Percentiles rank a stretch among this genome's conserved stretches.
Evolutionary conservation across 2,888 invertebrate species (phyloP).

Genomic region (Drosophila atripex): DNA sequence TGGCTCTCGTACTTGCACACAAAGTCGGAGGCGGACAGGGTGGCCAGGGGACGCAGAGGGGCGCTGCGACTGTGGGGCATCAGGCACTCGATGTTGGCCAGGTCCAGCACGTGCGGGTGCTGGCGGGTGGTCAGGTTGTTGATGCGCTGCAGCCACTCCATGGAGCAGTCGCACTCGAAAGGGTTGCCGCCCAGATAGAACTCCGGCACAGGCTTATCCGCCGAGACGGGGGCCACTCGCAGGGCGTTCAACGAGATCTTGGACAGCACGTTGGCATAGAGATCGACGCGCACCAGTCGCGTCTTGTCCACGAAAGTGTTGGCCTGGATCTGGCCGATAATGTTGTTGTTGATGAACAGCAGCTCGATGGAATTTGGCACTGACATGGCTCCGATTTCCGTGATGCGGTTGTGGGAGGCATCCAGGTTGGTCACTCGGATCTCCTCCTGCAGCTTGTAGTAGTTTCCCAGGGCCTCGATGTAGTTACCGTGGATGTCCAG

Average conservation of each 20-base stretch:
- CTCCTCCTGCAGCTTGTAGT: slow-evolving; percentile 93
- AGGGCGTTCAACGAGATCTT: slow-evolving; percentile 92
- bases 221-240: slow-evolving; percentile 88
- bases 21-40: slow-evolving; percentile 92
- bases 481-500: slow-evolving; percentile 95
- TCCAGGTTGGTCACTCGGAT: slow-evolving; percentile 93
- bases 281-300: slow-evolving; percentile 93
- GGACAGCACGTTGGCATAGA: slow-evolving; percentile 94
- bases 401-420: slow-evolving; percentile 94
- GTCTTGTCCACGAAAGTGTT: slow-evolving; percentile 94
- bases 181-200: slow-evolving; percentile 97
- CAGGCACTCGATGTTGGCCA: slow-evolving; percentile 94
- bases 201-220: slow-evolving; percentile 90
- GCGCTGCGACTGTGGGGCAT: slow-evolving; percentile 93
- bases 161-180: slow-evolving; percentile 96
- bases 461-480: slow-evolving; percentile 94
- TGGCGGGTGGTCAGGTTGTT: slow-evolving; percentile 94
- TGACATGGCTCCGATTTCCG: slow-evolving; percentile 91
- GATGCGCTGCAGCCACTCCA: slow-evolving; percentile 97
- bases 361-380: slow-evolving; percentile 95
- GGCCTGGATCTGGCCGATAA: slow-evolving; percentile 90
- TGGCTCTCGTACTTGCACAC: slow-evolving; percentile 96
- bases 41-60: slow-evolving; percentile 90
- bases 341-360: slow-evolving; percentile 95
- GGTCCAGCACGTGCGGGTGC: slow-evolving; percentile 94